Base-by-base conservation (phyloP, 30 jellyfish, hydroid and myxozoan species). In the Pseudorhiza aurosa region DNA sequence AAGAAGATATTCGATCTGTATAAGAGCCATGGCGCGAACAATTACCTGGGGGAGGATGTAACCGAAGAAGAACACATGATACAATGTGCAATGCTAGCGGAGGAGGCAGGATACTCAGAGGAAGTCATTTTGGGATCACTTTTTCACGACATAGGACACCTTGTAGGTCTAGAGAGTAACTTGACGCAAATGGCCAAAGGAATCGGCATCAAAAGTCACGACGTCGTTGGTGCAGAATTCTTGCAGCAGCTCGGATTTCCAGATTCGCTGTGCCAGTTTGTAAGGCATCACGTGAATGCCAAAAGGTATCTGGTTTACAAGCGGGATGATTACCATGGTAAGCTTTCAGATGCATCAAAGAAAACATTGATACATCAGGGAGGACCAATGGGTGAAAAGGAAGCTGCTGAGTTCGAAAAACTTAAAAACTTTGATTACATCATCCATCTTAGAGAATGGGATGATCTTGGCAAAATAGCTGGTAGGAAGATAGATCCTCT, bases 1-100 rank as follows among this genome's bases (percentile, higher is more conserved):
- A 47, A 35, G 18, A 33, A 50, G 44, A 60, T 84, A 10, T 84
- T 72, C 28, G 85, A 72, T 21, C 25, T 84, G 63, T 84, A 70
- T 50, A 49, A 50, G 2, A 43, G 25, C 27, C 95, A 72, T 50
- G 95, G 95, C 21, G 43, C 64, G 5, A 60, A 72, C 33, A 64
- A 84, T 71, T 84, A 84, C 68, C 73, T 84, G 0, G 95, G 95
- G 10, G 95, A 84, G 58, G 81, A 62, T 40, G 81, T 84, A 24
- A 55, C 88, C 1, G 70, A 84, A 64, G 68, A 62, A 45, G 87
- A 84, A 7, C 95, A 84, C 69, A 84, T 84, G 95, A 84, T 63
- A 28, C 95, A 84, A 53, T 84, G 95, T 49, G 95, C 95, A 8
- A 84, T 84, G 95, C 77, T 84, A 42, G 95, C 95, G n/a, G 95